Conservation (phyloP, 2,888 invertebrate genomes). For the Abrostola triplasia region DNA sequence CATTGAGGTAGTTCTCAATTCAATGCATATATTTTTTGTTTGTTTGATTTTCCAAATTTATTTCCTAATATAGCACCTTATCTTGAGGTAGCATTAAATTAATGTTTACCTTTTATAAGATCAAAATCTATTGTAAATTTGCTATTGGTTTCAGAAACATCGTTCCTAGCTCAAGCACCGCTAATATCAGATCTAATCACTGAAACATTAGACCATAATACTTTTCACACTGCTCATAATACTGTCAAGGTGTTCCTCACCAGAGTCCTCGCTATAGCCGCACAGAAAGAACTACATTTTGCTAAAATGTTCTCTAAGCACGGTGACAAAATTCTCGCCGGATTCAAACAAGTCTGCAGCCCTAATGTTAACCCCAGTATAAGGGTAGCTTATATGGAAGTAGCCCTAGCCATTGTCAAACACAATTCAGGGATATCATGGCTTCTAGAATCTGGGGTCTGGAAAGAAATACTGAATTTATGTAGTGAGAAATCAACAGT, state of each 20-base stretch:
- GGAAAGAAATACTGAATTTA: constrained; percentile 90
- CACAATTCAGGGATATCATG: constrained; percentile 91
- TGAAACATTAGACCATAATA: constrained; percentile 62
- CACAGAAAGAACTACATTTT: constrained; percentile 89
- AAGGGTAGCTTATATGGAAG: constrained; percentile 90
- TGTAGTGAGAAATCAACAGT: constrained; percentile 91
- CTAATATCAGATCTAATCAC: constrained; percentile 70
- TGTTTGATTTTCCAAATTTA: too few species aligned
- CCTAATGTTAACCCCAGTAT: constrained; percentile 87
- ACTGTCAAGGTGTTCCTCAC: constrained; percentile 89
- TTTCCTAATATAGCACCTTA: background rate
- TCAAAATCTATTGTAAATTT: constrained; percentile 4
- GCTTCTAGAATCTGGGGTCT: constrained; percentile 89
- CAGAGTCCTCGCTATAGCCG: constrained; percentile 89
- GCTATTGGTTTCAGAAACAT: constrained; percentile 73
- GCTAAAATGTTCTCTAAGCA: constrained; percentile 84
- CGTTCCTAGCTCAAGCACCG: constrained; percentile 64
- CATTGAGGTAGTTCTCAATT: too few species aligned
- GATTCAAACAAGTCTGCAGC: constrained; percentile 68
- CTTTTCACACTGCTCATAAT: constrained; percentile 65
- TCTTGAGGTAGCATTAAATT: background rate
- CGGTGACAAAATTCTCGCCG: constrained; percentile 64
- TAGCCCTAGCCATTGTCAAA: constrained; percentile 88
- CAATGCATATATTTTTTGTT: too few species aligned
- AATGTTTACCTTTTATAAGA: background rate